These are phyloP conservation scores for Zaprionus bogoriensis DNA, from an alignment of 2,888 invertebrate species.

Conservation along the genomic window DNA sequence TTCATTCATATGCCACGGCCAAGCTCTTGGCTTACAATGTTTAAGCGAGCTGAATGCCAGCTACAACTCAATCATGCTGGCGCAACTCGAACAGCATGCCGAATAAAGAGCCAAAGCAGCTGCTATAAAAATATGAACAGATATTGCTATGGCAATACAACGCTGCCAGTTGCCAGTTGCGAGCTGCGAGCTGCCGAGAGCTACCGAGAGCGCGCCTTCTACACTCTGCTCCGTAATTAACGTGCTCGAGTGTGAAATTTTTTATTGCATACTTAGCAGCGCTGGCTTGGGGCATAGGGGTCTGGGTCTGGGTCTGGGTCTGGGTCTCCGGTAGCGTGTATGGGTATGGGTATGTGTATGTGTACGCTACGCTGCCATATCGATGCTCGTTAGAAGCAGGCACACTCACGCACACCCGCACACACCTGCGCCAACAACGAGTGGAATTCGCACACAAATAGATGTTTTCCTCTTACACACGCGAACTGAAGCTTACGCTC, in stretches of 20 bases:
- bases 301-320: slow-evolving; percentile 5
- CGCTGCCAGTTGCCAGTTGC: not conserved
- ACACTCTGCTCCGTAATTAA: slow-evolving; percentile 52
- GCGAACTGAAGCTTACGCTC: slow-evolving; percentile 66
- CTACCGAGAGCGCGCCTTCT: too few species aligned
- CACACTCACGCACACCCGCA: slow-evolving; percentile 9
- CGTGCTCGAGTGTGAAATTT: slow-evolving; percentile 73
- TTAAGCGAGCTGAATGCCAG: not conserved
- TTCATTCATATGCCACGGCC: too few species aligned
- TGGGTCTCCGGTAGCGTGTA: too few species aligned
- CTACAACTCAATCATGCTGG: not conserved
- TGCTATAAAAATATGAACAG: slow-evolving; percentile 7
- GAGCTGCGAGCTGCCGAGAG: not conserved
- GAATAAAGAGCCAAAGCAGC: not conserved
- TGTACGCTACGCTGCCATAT: slow-evolving; percentile 24
- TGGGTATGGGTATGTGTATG: not conserved
- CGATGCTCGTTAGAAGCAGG: slow-evolving; percentile 58
- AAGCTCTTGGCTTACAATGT: too few species aligned
- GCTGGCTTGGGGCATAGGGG: slow-evolving; percentile 1
- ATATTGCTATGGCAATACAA: slow-evolving; percentile 20
- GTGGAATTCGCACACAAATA: slow-evolving; percentile 23
- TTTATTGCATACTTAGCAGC: slow-evolving; percentile 71
- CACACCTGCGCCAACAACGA: slow-evolving; percentile 4
- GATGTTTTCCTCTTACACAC: slow-evolving; percentile 40
- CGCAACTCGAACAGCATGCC: not conserved